These are phyloP conservation scores for Gallinago undulata DNA, from an alignment of 2,113 vertebrate genomes.

Conservation along the genomic window DNA sequence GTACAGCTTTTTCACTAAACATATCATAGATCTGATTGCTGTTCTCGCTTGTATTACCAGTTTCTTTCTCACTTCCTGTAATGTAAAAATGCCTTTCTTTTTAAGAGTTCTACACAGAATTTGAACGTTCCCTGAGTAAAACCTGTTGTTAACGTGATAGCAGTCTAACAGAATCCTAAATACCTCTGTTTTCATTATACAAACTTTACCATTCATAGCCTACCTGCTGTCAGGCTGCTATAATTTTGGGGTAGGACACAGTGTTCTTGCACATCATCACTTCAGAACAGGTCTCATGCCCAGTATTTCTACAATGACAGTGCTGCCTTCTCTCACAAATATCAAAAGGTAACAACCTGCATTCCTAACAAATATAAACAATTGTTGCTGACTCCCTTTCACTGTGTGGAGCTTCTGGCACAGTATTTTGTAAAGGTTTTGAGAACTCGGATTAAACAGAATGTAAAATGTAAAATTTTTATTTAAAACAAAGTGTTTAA, in stretches of 20 bases:
- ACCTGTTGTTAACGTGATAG: background rate
- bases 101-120: background rate
- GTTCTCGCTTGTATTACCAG: background rate
- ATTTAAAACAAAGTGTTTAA: background rate
- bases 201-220: background rate
- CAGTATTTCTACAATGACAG: background rate
- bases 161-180: background rate
- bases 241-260: background rate
- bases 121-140: background rate
- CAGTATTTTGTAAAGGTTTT: background rate
- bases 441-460: background rate
- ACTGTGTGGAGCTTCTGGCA: background rate
- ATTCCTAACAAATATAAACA: background rate
- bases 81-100: background rate
- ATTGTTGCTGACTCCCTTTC: background rate
- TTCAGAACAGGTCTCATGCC: background rate
- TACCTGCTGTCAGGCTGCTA: background rate
- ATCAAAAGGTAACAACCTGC: background rate
- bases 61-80: background rate
- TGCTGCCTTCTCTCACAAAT: background rate
- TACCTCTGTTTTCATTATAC: background rate
- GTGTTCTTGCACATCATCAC: background rate
- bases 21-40: background rate
- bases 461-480: background rate
- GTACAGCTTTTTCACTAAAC: background rate